A percentile compares a stretch with the other conserved stretches of the same genome.
phyloP scores from a whole-genome alignment of 2,113 vertebrate species.

The Herpailurus yagouaroundi region DNA sequence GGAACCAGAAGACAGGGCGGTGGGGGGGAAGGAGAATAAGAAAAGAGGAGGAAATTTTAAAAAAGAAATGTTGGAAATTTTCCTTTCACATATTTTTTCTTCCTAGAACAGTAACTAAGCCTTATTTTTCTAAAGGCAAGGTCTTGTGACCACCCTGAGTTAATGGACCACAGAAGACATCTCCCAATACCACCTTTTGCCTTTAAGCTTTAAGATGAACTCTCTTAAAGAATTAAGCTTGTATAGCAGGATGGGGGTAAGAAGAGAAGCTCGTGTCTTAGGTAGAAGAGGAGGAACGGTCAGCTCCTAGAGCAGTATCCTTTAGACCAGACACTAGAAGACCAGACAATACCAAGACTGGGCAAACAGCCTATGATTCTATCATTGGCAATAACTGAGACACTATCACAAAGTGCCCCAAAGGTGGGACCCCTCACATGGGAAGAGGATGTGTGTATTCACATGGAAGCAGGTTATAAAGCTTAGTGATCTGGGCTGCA shows the following conservation, averaged over 20 bases:
- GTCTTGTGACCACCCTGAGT: not conserved
- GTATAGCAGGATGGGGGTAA: not conserved
- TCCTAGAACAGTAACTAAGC: not conserved
- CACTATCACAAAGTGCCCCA: not conserved
- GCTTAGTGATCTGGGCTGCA: fast-evolving
- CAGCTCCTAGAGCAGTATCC: not conserved
- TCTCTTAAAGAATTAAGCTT: not conserved
- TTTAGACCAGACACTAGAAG: not conserved
- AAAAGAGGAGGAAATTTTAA: not conserved
- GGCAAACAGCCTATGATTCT: not conserved
- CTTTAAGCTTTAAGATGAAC: not conserved
- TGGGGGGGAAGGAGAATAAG: not conserved
- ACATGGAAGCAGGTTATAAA: not conserved
- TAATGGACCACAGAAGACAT: not conserved
- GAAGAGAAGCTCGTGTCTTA: not conserved
- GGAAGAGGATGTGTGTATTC: not conserved
- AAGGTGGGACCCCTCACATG: too few species aligned
- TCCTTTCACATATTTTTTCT: not conserved
- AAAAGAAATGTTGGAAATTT: not conserved
- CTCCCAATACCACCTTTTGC: not conserved
- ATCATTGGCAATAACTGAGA: not conserved
- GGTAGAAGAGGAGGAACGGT: not conserved
- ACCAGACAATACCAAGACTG: not conserved
- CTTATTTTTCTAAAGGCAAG: not conserved
- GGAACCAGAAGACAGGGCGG: not conserved